Evolutionary conservation across 2,113 vertebrate genomes (phyloP).

Genomic region (Ptilorrhoa leucosticta): DNA sequence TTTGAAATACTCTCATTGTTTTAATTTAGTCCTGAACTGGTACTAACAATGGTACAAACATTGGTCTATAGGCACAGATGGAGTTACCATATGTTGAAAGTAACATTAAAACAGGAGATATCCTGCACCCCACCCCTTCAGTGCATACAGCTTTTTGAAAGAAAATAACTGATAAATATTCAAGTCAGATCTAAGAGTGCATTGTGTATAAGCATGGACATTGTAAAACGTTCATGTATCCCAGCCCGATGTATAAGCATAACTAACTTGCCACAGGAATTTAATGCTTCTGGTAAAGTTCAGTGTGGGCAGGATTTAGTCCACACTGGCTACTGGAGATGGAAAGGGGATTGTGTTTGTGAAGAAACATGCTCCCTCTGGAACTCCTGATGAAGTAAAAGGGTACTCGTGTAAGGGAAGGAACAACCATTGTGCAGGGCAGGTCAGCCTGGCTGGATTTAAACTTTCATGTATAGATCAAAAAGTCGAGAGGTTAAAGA

Average conservation of each 20-base stretch:
- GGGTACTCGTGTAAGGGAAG: not conserved
- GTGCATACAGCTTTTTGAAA: not conserved
- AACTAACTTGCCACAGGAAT: not conserved
- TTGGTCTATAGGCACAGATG: not conserved
- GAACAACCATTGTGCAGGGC: not conserved
- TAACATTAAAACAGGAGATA: not conserved
- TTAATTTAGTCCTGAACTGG: not conserved
- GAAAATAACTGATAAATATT: not conserved
- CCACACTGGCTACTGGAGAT: not conserved
- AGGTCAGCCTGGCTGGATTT: conserved; percentile 6
- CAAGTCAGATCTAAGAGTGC: not conserved
- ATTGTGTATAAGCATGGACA: not conserved
- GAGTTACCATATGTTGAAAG: not conserved
- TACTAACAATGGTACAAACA: not conserved
- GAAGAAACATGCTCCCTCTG: not conserved
- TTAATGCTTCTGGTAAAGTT: not conserved
- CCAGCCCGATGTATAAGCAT: not conserved
- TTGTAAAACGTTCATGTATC: not conserved
- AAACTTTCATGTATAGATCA: conserved; percentile 25
- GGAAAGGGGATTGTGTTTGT: not conserved
- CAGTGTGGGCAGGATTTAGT: not conserved
- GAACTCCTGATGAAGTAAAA: not conserved
- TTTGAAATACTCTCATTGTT: not conserved
- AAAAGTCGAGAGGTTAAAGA: conserved; percentile 12
- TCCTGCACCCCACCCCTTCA: not conserved